A percentile compares a stretch with the other conserved stretches of the same genome.
Conservation (phyloP, 1,140 invertebrate species). For the Drosophila subpulchrella region DNA sequence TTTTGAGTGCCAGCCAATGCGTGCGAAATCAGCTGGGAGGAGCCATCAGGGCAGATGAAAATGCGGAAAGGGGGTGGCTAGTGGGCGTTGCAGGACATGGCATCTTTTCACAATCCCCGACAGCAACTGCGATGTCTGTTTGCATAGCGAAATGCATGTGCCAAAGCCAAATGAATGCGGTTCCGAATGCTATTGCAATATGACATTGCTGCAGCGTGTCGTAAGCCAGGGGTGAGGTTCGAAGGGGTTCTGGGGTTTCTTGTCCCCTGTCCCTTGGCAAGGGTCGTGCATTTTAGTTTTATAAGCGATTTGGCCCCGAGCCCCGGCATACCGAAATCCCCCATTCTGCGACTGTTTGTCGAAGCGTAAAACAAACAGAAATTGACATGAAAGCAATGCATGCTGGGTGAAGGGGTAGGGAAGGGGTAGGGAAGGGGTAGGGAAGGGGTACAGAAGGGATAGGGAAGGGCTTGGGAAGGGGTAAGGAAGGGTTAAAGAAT, state of each 20-base stretch:
- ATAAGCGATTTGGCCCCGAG: conserved; percentile 60
- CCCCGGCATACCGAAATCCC: not conserved
- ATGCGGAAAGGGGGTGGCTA: not conserved
- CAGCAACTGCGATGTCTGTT: conserved; percentile 17
- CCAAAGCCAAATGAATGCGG: conserved; percentile 66
- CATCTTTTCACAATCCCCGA: conserved; percentile 28
- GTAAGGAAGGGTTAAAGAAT: not conserved
- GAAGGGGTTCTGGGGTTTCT: not conserved
- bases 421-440: not conserved
- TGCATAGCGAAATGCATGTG: conserved; percentile 58
- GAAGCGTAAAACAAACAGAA: conserved; percentile 73
- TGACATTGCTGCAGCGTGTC: conserved; percentile 63
- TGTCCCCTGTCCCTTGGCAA: conserved; percentile 5
- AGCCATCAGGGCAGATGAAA: conserved; percentile 2
- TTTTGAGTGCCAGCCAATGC: conserved; percentile 66
- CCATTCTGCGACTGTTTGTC: conserved; percentile 54
- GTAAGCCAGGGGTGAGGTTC: conserved; percentile 8
- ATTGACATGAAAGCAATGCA: conserved; percentile 66
- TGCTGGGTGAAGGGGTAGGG: not conserved
- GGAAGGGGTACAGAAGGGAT: not conserved
- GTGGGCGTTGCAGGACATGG: conserved; percentile 12
- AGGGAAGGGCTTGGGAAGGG: not conserved
- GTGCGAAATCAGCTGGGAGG: conserved; percentile 54
- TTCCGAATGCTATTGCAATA: conserved; percentile 68
- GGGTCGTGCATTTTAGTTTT: conserved; percentile 65